Base-by-base conservation (phyloP, 1,140 invertebrate species). In the Neodiprion virginianus region DNA sequence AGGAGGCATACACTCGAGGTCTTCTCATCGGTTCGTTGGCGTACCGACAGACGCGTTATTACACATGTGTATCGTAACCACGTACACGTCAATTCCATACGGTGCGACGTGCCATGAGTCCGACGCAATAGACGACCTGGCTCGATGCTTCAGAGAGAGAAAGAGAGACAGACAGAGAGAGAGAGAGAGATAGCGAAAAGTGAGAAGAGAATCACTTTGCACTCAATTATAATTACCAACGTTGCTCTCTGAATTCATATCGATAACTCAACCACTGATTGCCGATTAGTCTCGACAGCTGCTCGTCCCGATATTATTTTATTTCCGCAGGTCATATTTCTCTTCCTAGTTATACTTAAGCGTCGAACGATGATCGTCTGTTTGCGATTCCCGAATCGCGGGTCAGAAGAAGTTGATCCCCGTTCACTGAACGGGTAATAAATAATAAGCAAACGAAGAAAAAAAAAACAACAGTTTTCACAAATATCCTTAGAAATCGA, bases 201-300 rank as follows among this genome's bases (percentile, higher is more conserved):
- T 40, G 28, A 40, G 28, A 40, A 40, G 75, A 81, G 80, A 87
- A 85, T 87, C 85, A 87, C 85, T 87, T 87, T 84, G 80, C 82
- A 81, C 79, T 61, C 7, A 61, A 81, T 85, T 81, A 81, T 86
- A 87, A 86, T 87, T 85, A 83, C 79, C 83, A 77, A 79, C 80
- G 82, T 75, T 78, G 75, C 67, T 69, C 21, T 23, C 67, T 47
- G 67, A 78, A 78, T 85, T 86, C 81, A 40, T 86, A 84, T 85
- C 84, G 84, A 86, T 86, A 86, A 86, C 80, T 86, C 84, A 86
- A 83, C 79, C 77, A 78, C 75, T 78, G 83, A 83, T 82, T 78
- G 76, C 76, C 75, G 73, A 80, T 81, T 79, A 61, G 11, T 11
- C 11, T 67, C 73, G 75, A 72, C 61, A 69, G n/a, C 50, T 67